Evolutionary conservation across 2,113 vertebrate genomes (phyloP), one percentile per base, ranked within the genome.

Genomic region (Albula glossodonta): DNA sequence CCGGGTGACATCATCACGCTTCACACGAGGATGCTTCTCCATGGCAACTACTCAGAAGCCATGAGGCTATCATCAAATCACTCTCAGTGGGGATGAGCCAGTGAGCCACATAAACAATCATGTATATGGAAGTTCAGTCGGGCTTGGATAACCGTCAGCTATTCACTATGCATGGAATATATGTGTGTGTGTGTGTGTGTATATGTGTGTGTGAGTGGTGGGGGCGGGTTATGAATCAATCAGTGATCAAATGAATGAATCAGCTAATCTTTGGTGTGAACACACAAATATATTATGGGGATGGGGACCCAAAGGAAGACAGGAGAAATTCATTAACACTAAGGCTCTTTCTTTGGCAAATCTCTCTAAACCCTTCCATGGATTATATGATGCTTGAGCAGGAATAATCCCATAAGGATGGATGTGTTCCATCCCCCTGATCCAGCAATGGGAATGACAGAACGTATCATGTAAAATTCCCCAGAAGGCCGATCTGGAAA

Each of bases 31-130:
- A 70, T 70, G 50, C 51, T 79, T 84, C 51, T 8, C 83, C 83
- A 84, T 84, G 83, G 83, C 83, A 84, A 84, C 83, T 56, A 17
- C 56, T 19, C 56, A 31, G 63, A 84, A 84, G 74, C 83, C 78
- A 74, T 52, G 25, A 84, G 70, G 52, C 70, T 31, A 22, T 48
- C 51, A 11, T n/a, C 70, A 84, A 78, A 77, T 50, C 83, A 10
- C 82, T 2, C 66, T 22, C 31, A 41, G 31, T 41, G 31, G 31
- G 31, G 31, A 19, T 56, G 53, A 12, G 6, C 6, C 7, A 56
- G 53, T 56, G 53, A 56, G 53, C 53, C 53, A 56, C 53, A 56
- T 7, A 56, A 9, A 56, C 53, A 56, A 12, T 9, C 7, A 6
- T 56, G 53, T 0, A 9, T 56, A 9, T 12, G 12, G 53, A 56